A percentile compares a stretch with the other conserved stretches of the same genome.
These are phyloP conservation scores for Camponotus fellah DNA, from an alignment of 2,888 invertebrate genomes.

Conservation along the genomic window DNA sequence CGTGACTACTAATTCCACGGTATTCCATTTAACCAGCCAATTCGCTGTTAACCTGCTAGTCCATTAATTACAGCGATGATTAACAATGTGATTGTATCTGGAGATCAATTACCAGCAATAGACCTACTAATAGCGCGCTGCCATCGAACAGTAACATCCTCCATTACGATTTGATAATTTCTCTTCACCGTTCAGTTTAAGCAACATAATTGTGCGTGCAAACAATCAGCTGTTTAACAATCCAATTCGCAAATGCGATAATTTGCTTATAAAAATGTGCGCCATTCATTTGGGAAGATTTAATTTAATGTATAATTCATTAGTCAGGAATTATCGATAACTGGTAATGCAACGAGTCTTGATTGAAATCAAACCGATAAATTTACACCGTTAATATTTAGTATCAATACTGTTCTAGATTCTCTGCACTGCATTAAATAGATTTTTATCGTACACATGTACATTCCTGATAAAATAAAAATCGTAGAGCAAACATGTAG, in stretches of 20 bases:
- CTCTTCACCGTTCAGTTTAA: conserved; percentile 25
- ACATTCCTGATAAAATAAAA: neutral
- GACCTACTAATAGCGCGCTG: conserved; percentile 50
- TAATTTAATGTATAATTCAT: neutral
- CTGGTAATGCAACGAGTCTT: neutral
- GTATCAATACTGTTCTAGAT: conserved; percentile 1
- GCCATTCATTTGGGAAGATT: neutral
- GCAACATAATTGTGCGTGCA: neutral
- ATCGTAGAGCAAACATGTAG: neutral
- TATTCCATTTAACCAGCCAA: conserved; percentile 53
- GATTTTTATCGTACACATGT: neutral
- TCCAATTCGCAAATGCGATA: neutral
- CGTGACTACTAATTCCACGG: conserved; percentile 49
- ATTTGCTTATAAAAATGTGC: neutral
- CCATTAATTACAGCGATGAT: conserved; percentile 70
- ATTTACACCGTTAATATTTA: neutral
- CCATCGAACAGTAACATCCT: conserved; percentile 19
- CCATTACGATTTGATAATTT: conserved; percentile 48
- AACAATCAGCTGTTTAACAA: neutral
- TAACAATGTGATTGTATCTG: conserved; percentile 69
- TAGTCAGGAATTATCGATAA: neutral
- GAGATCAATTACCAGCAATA: conserved; percentile 67
- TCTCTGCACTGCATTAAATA: neutral
- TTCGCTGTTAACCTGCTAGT: conserved; percentile 49
- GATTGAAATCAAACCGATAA: conserved; percentile 8